Evolutionary conservation across 2,888 invertebrate species (phyloP), one percentile per base, ranked within the genome.

Genomic region (Epirrhoe alternata): DNA sequence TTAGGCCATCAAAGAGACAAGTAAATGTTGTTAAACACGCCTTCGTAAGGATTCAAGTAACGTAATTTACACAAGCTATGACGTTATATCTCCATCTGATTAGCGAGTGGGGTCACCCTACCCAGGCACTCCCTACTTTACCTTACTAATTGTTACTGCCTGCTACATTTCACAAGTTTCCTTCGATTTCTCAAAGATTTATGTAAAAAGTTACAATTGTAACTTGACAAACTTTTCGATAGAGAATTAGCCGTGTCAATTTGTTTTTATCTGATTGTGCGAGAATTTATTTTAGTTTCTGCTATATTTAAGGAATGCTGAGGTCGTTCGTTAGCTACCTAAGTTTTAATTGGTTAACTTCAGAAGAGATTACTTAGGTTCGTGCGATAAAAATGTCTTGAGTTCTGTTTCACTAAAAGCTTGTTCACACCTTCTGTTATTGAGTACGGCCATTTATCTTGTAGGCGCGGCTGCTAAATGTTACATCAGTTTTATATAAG

Each of bases 101-200:
- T 35, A 42, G 59, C 51, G 30, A 59, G 8, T 24, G 35, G 8
- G 16, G 42, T 30, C 60, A 33, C 30, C 45, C 31, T 53, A 52
- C 5, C 17, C 56, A 16, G 16, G 35, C 59, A 63, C n/a, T 52
- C 17, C 17, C 59, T 53, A 55, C 12, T 33, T 64, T 51, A 63
- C 67, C 68, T 64, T 55, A 69, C 50, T 64, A 42, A 64, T 64
- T 58, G 62, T 60, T 69, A 70, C 70, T 61, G 58, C 65, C 70
- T 73, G 70, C 75, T 68, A 74, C 76, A 74, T 77, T 75, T 77
- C 72, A 74, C 72, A 66, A 65, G 71, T 70, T 68, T 71, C 71
- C 66, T 74, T 79, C 77, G 77, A 78, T 77, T 74, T 69, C 71
- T 54, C 56, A 45, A 58, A 64, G 74, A 81, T 78, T 81, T 75